phyloP scores from a whole-genome alignment of 2,797 vertebrate species.

The Enteromius viviparus region DNA sequence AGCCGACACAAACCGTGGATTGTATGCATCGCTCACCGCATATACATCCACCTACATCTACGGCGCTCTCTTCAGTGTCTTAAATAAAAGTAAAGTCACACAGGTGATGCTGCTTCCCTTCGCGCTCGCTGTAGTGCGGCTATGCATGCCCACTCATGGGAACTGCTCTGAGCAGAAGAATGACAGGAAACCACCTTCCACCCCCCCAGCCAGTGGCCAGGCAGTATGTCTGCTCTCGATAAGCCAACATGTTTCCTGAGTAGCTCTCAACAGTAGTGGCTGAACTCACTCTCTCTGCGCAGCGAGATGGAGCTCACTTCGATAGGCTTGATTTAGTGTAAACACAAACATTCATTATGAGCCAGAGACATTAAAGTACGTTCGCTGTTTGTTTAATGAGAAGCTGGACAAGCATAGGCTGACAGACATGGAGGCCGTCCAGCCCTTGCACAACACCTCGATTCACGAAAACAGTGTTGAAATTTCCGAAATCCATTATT shows the following conservation, averaged over 20 bases:
- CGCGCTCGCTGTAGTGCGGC: conserved; percentile 63
- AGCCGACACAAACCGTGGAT: conserved; percentile 87
- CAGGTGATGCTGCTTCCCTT: conserved; percentile 43
- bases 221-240: conserved; percentile 84
- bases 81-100: conserved; percentile 38
- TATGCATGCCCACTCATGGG: conserved; percentile 85
- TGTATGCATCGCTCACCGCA: conserved; percentile 81
- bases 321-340: conserved; percentile 54
- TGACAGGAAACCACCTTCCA: conserved; percentile 92
- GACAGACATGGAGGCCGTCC: conserved; percentile 37
- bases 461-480: not conserved
- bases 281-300: conserved; percentile 68
- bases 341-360: conserved; percentile 60
- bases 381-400: conserved; percentile 54
- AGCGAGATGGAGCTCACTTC: conserved; percentile 29
- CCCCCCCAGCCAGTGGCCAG: conserved; percentile 78
- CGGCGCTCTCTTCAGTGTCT: conserved; percentile 2
- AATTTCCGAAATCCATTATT: conserved; percentile 4
- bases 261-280: conserved; percentile 65
- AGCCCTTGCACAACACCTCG: conserved; percentile 30
- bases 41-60: conserved; percentile 49
- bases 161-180: conserved; percentile 86
- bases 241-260: conserved; percentile 87
- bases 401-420: conserved; percentile 47
- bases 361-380: conserved; percentile 48